A percentile compares a stretch with the other conserved stretches of the same genome.
phyloP scores from a whole-genome alignment of 2,797 vertebrate genomes.

The Enteromius anoplus region DNA sequence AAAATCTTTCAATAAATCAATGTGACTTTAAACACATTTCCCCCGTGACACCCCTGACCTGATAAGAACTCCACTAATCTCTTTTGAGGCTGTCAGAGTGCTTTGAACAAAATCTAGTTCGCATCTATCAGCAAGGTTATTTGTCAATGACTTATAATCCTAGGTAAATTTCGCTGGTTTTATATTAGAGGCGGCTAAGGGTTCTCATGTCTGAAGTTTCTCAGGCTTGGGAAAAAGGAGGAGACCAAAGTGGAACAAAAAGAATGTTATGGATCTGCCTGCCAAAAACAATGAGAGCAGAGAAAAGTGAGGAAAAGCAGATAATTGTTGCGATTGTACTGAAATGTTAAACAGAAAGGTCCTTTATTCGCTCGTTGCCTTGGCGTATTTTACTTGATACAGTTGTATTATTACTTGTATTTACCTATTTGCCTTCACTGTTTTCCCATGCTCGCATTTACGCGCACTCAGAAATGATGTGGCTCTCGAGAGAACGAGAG shows the following conservation, averaged over 20 bases:
- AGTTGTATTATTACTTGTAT: slow-evolving; percentile 34
- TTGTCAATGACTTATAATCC: slow-evolving; percentile 89
- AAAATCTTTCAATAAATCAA: slow-evolving; percentile 90
- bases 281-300: slow-evolving; percentile 60
- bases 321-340: slow-evolving; percentile 47
- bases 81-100: slow-evolving; percentile 85
- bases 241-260: slow-evolving; percentile 75
- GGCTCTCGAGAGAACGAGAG: slow-evolving; percentile 50
- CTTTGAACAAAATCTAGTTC: slow-evolving; percentile 88
- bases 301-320: slow-evolving; percentile 33
- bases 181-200: slow-evolving; percentile 76
- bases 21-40: slow-evolving; percentile 89
- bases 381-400: slow-evolving; percentile 6
- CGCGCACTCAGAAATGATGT: slow-evolving; percentile 43
- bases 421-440: slow-evolving; percentile 22
- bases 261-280: slow-evolving; percentile 80
- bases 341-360: slow-evolving; percentile 38
- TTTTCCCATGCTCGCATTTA: slow-evolving; percentile 27
- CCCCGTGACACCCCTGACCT: slow-evolving; percentile 82
- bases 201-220: slow-evolving; percentile 86
- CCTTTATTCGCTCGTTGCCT: slow-evolving; percentile 1
- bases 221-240: slow-evolving; percentile 80
- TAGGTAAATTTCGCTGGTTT: slow-evolving; percentile 85
- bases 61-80: slow-evolving; percentile 88
- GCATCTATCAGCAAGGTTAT: slow-evolving; percentile 88